Evolutionary conservation across 1,140 invertebrate genomes (phyloP).

Genomic region (fruit fly (Drosophila melanogaster)): Release_6_plus_ISO1_MT NT_037436.4:21269501-21270000

Average conservation of each 20-base stretch:
- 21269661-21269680: conserved; percentile 17
- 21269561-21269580: conserved; percentile 23
- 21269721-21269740: conserved; percentile 54
- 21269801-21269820: conserved; percentile 41
- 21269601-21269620: background rate
- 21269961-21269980: background rate
- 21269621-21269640: background rate
- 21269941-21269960: background rate
- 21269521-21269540: conserved; percentile 11
- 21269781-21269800: background rate
- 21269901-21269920: background rate
- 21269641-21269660: conserved; percentile 1
- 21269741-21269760: conserved; percentile 40
- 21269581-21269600: conserved; percentile 34
- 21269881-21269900: background rate
- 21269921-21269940: background rate
- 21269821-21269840: conserved; percentile 23
- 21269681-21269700: conserved; percentile 59
- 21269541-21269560: conserved; percentile 34
- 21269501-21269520: conserved; percentile 25
- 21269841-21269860: background rate
- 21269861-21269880: background rate
- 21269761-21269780: background rate
- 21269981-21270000: background rate
- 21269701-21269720: conserved; percentile 40